A percentile compares a stretch with the other conserved stretches of the same genome.
These are phyloP conservation scores for Oncorhynchus masou DNA, from an alignment of 2,113 vertebrate species.

Conservation along the genomic window DNA sequence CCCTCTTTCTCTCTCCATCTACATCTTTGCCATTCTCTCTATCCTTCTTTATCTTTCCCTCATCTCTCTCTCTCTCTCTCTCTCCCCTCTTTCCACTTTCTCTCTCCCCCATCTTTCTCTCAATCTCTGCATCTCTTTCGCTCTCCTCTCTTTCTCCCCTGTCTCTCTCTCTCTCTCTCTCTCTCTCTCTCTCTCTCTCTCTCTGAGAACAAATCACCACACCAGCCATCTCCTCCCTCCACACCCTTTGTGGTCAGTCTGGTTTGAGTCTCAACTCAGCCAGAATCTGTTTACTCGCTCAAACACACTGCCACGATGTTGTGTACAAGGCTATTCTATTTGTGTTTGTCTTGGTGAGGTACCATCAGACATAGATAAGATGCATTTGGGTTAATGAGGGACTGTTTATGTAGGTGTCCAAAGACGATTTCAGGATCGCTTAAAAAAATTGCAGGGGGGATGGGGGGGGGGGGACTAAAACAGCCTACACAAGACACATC, in stretches of 20 bases:
- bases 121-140: neutral
- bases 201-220: slow-evolving; percentile 40
- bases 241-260: slow-evolving; percentile 66
- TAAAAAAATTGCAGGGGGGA: too few relatives aligned
- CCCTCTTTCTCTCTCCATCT: neutral
- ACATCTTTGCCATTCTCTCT: neutral
- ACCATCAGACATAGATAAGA: too few relatives aligned
- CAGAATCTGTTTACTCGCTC: slow-evolving; percentile 33
- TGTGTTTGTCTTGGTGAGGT: too few relatives aligned
- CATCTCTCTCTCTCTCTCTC: neutral
- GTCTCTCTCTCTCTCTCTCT: neutral
- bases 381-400: too few relatives aligned
- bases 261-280: slow-evolving; percentile 20
- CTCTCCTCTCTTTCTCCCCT: neutral
- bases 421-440: too few relatives aligned
- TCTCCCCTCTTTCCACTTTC: neutral
- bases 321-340: slow-evolving; percentile 2
- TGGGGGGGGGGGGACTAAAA: too few relatives aligned
- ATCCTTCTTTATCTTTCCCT: neutral
- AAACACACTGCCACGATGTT: slow-evolving; percentile 38
- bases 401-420: too few relatives aligned
- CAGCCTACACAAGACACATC: too few relatives aligned
- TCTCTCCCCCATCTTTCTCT: neutral
- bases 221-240: slow-evolving; percentile 45
- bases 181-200: slow-evolving; percentile 12